phyloP scores from a whole-genome alignment of 2,797 vertebrate genomes.

The Pseudochaenichthys georgianus region DNA sequence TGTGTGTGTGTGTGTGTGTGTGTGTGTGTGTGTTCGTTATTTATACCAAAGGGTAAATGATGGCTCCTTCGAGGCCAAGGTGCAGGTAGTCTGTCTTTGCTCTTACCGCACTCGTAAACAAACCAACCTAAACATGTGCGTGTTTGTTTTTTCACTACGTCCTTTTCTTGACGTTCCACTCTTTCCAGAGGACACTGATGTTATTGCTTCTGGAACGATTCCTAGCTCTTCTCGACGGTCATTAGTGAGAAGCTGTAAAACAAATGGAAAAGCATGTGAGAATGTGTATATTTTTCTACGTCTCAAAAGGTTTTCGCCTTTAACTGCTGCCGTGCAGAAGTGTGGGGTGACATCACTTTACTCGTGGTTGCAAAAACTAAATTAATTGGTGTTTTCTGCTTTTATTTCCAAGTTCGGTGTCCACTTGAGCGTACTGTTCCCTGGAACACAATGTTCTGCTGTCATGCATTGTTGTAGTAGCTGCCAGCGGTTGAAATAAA shows the following conservation, averaged over 20 bases:
- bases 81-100: slow-evolving; percentile 46
- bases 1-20: no score
- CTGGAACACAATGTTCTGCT: slow-evolving; percentile 34
- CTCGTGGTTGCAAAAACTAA: slow-evolving; percentile 25
- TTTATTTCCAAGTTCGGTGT: background rate
- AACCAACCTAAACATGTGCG: slow-evolving; percentile 2
- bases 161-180: slow-evolving; percentile 5
- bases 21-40: background rate
- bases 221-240: background rate
- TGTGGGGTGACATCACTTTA: slow-evolving; percentile 1
- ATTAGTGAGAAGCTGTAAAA: slow-evolving; percentile 29
- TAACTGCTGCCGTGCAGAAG: background rate
- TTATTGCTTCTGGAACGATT: slow-evolving; percentile 48
- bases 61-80: slow-evolving; percentile 19
- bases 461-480: background rate
- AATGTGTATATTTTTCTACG: slow-evolving; percentile 11
- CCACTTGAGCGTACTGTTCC: background rate
- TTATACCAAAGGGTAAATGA: slow-evolving; percentile 30
- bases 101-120: slow-evolving; percentile 33
- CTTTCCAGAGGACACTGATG: slow-evolving; percentile 25
- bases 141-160: slow-evolving; percentile 1
- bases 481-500: background rate
- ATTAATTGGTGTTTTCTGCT: slow-evolving; percentile 19
- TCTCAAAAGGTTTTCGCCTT: slow-evolving; percentile 14
- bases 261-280: slow-evolving; percentile 11